Base-by-base conservation (phyloP, 2,888 invertebrate species). In the Chironomus riparius region DNA sequence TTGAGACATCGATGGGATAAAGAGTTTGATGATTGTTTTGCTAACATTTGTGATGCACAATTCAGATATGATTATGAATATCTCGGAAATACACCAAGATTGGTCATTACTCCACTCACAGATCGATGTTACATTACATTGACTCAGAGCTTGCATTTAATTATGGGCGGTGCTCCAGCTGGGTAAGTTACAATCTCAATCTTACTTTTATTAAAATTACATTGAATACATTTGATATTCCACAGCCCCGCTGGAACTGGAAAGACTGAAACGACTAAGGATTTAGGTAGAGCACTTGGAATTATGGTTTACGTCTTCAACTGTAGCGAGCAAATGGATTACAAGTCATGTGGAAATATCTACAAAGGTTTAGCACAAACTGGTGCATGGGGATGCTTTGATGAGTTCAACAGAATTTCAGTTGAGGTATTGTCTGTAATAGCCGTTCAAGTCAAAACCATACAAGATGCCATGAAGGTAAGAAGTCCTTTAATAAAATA, bases 291-390 rank as follows among this genome's bases (percentile, higher is more conserved):
- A 82, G 97, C 97, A 61, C 87, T 98, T 4, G 98, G 97, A 6
- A 95, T 97, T 78, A 96, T 96, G 95, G 98, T 98, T 1, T 97
- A 97, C 81, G 97, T 97, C 18, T 97, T 97, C 84, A 97, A 97
- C 85, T 97, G 97, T 83, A 97, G 97, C 0, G 97, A 97, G 82
- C 97, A 97, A 87, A 97, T 97, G 97, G 97, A 97, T 84, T 97
- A 97, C 84, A 94, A 94, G 87, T 96, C 96, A 22, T 95, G 97
- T 82, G 97, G 97, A 68, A 97, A 97, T 82, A 97, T 97, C 82
- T 97, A 97, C 85, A 98, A 98, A 87, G 97, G 97, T 2, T 84
- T 98, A 77, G 96, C 97, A 0, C 97, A 97, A 85, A 97, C 97
- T 3, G 97, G 97, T 4, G 96, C 97, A 70, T 97, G 97, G 97